Conservation (phyloP, 1,140 invertebrate species). For the Danaus plexippus region DNA sequence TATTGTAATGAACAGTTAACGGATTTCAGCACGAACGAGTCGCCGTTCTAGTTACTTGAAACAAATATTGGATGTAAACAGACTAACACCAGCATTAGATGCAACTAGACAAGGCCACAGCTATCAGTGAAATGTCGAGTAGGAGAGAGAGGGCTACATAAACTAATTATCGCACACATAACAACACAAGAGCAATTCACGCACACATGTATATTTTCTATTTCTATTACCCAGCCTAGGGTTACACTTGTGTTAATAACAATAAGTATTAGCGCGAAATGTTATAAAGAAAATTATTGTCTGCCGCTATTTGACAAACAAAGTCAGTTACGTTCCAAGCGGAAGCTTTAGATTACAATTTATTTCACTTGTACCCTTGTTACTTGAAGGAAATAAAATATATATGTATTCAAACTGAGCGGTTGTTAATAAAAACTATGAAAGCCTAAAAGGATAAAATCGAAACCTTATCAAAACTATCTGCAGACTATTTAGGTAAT, state of each 20-base stretch:
- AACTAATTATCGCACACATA: constrained; percentile 68
- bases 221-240: constrained; percentile 62
- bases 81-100: constrained; percentile 69
- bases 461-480: no score
- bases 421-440: no score
- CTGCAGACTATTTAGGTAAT: constrained; percentile 32
- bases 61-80: constrained; percentile 36
- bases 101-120: constrained; percentile 70
- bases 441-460: no score
- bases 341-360: no score
- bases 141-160: constrained; percentile 65
- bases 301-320: constrained; percentile 2
- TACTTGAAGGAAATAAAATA: no score
- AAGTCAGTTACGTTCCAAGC: no score
- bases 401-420: no score
- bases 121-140: constrained; percentile 71
- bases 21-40: constrained; percentile 5
- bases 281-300: not conserved
- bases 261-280: constrained; percentile 21
- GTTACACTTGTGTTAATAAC: constrained; percentile 44
- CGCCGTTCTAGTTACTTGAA: constrained; percentile 16
- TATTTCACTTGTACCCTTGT: no score
- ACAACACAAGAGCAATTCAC: constrained; percentile 58
- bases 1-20: no score
- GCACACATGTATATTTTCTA: constrained; percentile 60